These are phyloP conservation scores for Lophura swinhoii DNA, from an alignment of 2,797 vertebrate genomes.

Conservation along the genomic window DNA sequence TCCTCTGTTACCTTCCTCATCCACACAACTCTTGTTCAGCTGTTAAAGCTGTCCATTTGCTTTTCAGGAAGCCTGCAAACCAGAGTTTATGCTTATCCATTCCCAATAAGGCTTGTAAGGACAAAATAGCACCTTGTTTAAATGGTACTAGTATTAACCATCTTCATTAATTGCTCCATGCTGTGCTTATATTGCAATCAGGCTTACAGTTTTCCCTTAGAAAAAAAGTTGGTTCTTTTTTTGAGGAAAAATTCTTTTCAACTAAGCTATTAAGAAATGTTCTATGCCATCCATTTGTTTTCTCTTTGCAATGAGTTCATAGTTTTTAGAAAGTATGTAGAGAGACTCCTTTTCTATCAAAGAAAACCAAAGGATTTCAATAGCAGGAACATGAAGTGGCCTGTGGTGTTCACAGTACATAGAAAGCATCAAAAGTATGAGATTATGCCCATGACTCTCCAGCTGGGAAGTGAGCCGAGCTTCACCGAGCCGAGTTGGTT, in stretches of 20 bases:
- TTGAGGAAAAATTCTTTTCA: not conserved
- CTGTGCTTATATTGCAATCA: not conserved
- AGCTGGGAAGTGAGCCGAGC: not conserved
- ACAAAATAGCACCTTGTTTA: not conserved
- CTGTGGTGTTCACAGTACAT: not conserved
- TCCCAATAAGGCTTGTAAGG: not conserved
- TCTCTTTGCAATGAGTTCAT: not conserved
- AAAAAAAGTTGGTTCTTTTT: not conserved
- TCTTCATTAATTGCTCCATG: fast-evolving
- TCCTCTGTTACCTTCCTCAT: not conserved
- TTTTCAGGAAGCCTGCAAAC: not conserved
- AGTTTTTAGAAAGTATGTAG: not conserved
- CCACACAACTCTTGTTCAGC: not conserved
- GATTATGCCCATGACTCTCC: not conserved
- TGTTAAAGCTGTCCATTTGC: not conserved
- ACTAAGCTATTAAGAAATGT: conserved; percentile 9
- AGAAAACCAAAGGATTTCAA: not conserved
- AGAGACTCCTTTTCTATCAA: not conserved
- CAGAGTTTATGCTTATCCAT: not conserved
- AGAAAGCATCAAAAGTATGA: not conserved
- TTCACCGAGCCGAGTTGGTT: too few relatives aligned
- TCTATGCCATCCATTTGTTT: not conserved
- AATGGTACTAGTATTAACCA: not conserved
- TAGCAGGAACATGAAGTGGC: not conserved
- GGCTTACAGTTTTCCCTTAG: not conserved